Percentiles rank a stretch among this genome's conserved stretches.
Evolutionary conservation across 2,113 vertebrate genomes (phyloP).

Genomic region (Microcebus murinus): DNA sequence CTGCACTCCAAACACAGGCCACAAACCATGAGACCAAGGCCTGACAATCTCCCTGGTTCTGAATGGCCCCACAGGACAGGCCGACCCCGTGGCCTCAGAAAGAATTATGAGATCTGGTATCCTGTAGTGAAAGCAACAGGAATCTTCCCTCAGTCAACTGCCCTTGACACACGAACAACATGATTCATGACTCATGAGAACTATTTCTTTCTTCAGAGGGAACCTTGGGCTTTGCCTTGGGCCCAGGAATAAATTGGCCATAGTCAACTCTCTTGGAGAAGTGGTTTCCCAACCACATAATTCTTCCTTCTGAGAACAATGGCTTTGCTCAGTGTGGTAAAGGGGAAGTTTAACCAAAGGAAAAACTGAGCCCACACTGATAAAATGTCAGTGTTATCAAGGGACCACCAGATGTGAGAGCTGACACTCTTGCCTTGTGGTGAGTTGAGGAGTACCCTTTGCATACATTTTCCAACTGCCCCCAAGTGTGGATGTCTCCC

Average conservation of each 20-base stretch:
- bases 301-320: conserved; percentile 82
- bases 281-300: conserved; percentile 84
- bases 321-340: conserved; percentile 71
- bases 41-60: conserved; percentile 67
- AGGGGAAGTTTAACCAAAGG: conserved; percentile 81
- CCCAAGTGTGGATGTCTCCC: background rate
- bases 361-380: conserved; percentile 81
- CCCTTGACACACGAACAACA: conserved; percentile 74
- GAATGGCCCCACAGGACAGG: conserved; percentile 69
- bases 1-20: background rate
- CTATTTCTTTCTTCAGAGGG: conserved; percentile 71
- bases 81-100: conserved; percentile 72
- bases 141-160: conserved; percentile 81
- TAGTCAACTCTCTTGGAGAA: conserved; percentile 79
- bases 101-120: conserved; percentile 83
- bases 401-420: conserved; percentile 31
- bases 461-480: conserved; percentile 18
- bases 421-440: background rate
- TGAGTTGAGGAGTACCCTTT: background rate
- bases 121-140: conserved; percentile 76
- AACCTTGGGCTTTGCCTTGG: conserved; percentile 59
- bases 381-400: conserved; percentile 66
- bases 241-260: conserved; percentile 74
- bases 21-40: conserved; percentile 53
- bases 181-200: conserved; percentile 82